Percentiles rank a stretch among this genome's conserved stretches.
Evolutionary conservation across 2,797 vertebrate species (phyloP).

Genomic region (Myotis myotis): DNA sequence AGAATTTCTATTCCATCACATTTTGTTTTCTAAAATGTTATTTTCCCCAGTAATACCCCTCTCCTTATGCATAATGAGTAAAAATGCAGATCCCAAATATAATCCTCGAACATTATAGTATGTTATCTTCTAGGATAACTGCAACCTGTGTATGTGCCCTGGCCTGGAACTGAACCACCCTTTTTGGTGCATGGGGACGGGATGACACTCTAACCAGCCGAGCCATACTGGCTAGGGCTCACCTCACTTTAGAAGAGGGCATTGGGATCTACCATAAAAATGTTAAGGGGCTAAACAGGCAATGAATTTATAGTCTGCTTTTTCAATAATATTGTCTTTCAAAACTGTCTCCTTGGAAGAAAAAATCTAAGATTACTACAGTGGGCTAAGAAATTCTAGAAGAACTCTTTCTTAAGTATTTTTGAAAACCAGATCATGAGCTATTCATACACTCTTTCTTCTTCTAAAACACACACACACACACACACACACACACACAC

Average conservation of each 20-base stretch:
- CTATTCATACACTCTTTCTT: not conserved
- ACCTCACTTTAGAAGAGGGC: not conserved
- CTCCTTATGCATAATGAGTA: not conserved
- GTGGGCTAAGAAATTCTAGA: not conserved
- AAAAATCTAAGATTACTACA: not conserved
- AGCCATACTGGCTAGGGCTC: not conserved
- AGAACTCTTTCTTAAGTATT: not conserved
- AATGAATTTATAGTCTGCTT: not conserved
- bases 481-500: not conserved
- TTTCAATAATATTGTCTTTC: slow-evolving; percentile 21
- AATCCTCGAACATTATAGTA: not conserved
- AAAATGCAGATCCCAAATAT: not conserved
- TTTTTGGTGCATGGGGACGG: too few relatives aligned
- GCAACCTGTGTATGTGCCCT: too few relatives aligned
- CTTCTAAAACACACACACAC: not conserved
- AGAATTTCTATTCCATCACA: not conserved
- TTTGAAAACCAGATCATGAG: slow-evolving; percentile 1
- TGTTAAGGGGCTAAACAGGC: not conserved
- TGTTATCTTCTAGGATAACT: not conserved
- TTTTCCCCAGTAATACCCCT: not conserved
- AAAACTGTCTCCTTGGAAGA: not conserved
- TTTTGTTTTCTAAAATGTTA: slow-evolving; percentile 30
- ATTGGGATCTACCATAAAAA: not conserved
- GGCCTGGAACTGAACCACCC: too few relatives aligned
- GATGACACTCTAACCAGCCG: too few relatives aligned